A percentile compares a stretch with the other conserved stretches of the same genome.
These are phyloP conservation scores for Acholoe squamosa DNA, from an alignment of 2,888 invertebrate genomes.

Conservation along the genomic window DNA sequence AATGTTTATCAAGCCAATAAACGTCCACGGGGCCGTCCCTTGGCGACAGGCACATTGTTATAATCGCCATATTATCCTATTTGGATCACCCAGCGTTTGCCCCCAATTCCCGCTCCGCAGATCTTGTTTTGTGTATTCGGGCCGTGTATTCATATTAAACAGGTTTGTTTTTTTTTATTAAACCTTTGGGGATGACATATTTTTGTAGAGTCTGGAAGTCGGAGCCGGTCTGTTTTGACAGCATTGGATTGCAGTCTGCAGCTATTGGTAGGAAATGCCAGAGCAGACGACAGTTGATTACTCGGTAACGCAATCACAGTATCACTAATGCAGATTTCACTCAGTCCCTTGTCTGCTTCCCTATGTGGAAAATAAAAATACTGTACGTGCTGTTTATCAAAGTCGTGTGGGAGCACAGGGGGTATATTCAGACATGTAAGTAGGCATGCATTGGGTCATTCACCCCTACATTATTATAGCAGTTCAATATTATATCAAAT, in stretches of 20 bases:
- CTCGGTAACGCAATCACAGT: neutral
- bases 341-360: no score
- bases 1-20: slow-evolving; percentile 38
- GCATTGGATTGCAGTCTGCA: neutral
- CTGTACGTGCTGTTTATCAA: no score
- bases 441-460: no score
- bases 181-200: neutral
- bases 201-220: neutral
- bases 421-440: no score
- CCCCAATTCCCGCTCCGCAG: neutral
- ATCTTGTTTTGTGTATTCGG: neutral
- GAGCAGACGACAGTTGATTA: slow-evolving; percentile 14
- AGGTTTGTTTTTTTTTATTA: neutral
- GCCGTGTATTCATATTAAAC: neutral
- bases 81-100: neutral
- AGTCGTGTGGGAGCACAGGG: no score
- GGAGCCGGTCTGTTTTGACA: neutral
- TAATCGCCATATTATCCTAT: neutral
- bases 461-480: no score
- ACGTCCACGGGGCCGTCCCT: neutral
- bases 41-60: neutral
- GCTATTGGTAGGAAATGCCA: neutral
- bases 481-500: no score
- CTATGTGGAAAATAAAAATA: no score
- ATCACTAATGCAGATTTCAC: no score